phyloP scores from a whole-genome alignment of 2,888 invertebrate species.

The Papilio demoleus region DNA sequence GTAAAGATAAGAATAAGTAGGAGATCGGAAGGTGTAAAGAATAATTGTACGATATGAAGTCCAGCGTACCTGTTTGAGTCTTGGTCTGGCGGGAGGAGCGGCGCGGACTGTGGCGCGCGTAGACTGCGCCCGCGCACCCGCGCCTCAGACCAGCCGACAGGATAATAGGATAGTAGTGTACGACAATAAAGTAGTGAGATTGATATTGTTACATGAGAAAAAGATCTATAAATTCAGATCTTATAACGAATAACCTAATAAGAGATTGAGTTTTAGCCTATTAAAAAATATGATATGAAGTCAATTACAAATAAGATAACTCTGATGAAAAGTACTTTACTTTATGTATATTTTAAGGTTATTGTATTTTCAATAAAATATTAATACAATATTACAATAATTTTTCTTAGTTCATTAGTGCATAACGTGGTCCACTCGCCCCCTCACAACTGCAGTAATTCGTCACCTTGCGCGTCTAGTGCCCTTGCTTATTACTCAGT shows the following conservation, averaged over 20 bases:
- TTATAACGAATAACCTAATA: too few species aligned
- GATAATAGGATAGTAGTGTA: slow-evolving; percentile 61
- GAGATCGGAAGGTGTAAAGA: too few species aligned
- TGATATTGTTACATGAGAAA: not conserved
- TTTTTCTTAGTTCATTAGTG: slow-evolving; percentile 17
- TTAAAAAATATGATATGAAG: too few species aligned
- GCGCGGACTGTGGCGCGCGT: slow-evolving; percentile 53
- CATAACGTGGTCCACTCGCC: slow-evolving; percentile 45
- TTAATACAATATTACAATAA: not conserved
- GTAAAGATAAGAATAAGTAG: too few species aligned
- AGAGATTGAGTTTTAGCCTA: too few species aligned
- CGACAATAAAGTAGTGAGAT: slow-evolving; percentile 44
- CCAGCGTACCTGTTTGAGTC: not conserved
- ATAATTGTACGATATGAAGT: not conserved
- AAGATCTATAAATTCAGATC: too few species aligned
- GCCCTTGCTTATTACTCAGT: slow-evolving; percentile 39
- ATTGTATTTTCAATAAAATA: not conserved
- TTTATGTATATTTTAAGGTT: too few species aligned
- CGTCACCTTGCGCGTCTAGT: slow-evolving; percentile 46
- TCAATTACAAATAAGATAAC: too few species aligned
- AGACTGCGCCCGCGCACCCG: slow-evolving; percentile 62
- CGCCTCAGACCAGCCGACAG: slow-evolving; percentile 44
- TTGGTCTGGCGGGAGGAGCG: slow-evolving; percentile 50
- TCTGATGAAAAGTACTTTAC: too few species aligned
- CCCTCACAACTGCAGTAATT: slow-evolving; percentile 46